These are phyloP conservation scores for Caranx melampygus DNA, from an alignment of 2,113 vertebrate genomes.

Conservation along the genomic window DNA sequence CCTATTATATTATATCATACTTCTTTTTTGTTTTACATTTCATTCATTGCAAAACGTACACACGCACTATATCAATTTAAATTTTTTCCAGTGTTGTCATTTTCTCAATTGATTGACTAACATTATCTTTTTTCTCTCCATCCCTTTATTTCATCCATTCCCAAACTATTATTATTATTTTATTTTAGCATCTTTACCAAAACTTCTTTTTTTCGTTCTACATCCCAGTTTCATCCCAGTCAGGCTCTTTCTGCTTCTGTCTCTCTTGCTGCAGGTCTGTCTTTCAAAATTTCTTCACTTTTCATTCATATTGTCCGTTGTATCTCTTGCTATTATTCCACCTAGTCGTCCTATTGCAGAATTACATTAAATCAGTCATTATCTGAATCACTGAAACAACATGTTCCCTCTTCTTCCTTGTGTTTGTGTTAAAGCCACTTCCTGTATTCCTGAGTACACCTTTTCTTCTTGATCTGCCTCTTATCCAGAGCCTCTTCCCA, in stretches of 20 bases:
- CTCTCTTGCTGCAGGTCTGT: constrained; percentile 60
- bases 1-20: neutral
- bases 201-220: constrained; percentile 47
- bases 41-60: neutral
- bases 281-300: neutral
- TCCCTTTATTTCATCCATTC: constrained; percentile 48
- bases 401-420: constrained; percentile 32
- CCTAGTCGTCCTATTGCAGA: neutral
- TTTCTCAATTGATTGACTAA: constrained; percentile 51
- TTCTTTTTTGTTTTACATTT: neutral
- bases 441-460: neutral
- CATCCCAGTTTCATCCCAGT: constrained; percentile 57
- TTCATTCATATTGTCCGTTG: neutral
- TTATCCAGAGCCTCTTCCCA: neutral
- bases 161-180: constrained; percentile 28
- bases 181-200: constrained; percentile 54
- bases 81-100: constrained; percentile 19
- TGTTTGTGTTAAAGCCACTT: constrained; percentile 28
- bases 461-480: constrained; percentile 11
- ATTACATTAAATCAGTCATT: neutral
- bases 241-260: constrained; percentile 41
- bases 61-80: neutral
- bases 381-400: neutral
- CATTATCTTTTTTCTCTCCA: constrained; percentile 59
- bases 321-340: constrained; percentile 4